Base-by-base conservation (phyloP, 2,113 vertebrate species). In the Cavia porcellus region DNA sequence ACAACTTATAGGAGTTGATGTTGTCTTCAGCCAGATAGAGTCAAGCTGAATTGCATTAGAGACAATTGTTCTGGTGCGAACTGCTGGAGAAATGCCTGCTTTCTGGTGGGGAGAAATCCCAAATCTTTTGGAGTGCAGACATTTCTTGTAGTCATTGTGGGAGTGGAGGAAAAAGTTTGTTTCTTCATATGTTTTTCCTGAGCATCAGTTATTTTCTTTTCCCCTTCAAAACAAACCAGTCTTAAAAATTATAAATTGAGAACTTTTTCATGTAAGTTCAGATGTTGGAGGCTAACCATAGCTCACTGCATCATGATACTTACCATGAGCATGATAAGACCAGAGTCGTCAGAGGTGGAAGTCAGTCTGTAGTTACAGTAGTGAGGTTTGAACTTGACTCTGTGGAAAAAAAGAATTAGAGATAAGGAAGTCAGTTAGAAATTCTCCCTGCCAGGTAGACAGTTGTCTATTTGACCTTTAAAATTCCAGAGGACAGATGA, bases 381-480 rank as follows among this genome's bases (percentile, higher is more conserved):
- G 25, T 24, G 20, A 95, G 38, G 25, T 42, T 84, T 92, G 85
- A 55, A 52, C 50, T 32, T 84, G 86, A 93, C 89, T 70, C 81
- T 55, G 59, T 70, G 66, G 50, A 79, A 12, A 85, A 88, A 64
- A 82, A 96, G 79, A 75, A 95, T 7, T 72, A 50, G 50, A 62
- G n/a, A 30, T n/a, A 75, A 84, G 81, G 45, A 89, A 89, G 72
- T 81, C 77, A 91, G 86, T 79, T 83, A 92, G 91, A 92, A 86
- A 84, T 75, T 72, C 86, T 47, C 32, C 57, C 80, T 93, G 80
- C 62, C 64, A 9, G 42, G 30, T 64, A 89, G 74, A 25, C 83
- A 90, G 42, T 89, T 86, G 94, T 92, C 91, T 92, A 28, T 20
- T 94, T 96, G 93, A 93, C 83, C 74, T 95, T 91, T 92, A 74